Evolutionary conservation across 2,797 vertebrate genomes (phyloP), one percentile per base, ranked within the genome.

Genomic region (Sciurus vulgaris): DNA sequence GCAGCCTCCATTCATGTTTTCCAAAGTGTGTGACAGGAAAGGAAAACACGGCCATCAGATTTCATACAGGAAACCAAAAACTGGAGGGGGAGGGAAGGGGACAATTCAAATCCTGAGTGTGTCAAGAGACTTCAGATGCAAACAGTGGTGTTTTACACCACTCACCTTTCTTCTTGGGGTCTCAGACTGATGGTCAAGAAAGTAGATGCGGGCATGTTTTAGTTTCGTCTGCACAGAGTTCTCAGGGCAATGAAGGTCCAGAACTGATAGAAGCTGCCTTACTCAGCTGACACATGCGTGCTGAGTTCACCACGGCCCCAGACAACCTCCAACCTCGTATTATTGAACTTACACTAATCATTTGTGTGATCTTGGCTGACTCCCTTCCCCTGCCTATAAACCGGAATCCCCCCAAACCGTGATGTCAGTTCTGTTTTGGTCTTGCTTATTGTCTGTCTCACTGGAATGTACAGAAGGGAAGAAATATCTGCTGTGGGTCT

Each of bases 51-150:
- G 18, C n/a, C 76, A 82, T 93, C 33, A 44, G 18, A 81, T 63
- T 91, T 95, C 93, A 73, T n/a, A 59, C 9, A 76, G 88, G 33
- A 38, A 91, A 65, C 11, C 30, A 86, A 54, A 92, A 91, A 78
- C 24, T 33, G 22, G 18, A 77, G 61, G 22, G 20, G 44, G 7
- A 5, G 3, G 17, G 59, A 30, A 61, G 44, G 86, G 20, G 54
- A 78, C 44, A 47, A 74, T 94, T 35, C 12, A 17, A 74, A 77
- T 86, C 90, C 13, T 44, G 41, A 78, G 13, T 85, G 38, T 78
- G 47, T 59, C 85, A 82, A n/a, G 73, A 85, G 67, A 3, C 26
- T 69, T 85, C 38, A 73, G 72, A 47, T 17, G 10, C 15, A 4
- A 41, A 38, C 6, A 70, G 44, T 35, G 13, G n/a, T 65, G 20